Evolutionary conservation across 1,140 invertebrate genomes (phyloP).

Genomic region (Solen grandis): DNA sequence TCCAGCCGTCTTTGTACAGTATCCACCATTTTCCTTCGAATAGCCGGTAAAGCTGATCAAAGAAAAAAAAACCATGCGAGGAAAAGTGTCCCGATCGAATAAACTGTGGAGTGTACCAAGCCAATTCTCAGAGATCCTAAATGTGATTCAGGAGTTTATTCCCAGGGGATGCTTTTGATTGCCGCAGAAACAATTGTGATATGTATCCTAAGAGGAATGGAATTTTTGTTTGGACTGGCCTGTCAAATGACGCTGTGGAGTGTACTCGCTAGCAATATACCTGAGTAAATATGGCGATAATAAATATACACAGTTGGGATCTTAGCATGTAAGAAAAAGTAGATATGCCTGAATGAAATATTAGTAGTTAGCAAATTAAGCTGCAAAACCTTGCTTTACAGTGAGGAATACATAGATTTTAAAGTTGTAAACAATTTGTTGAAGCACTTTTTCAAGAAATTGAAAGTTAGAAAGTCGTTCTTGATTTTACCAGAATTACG

Average conservation of each 20-base stretch:
- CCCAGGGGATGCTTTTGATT: slow-evolving; percentile 63
- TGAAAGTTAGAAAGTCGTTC: too few relatives aligned
- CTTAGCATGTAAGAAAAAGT: slow-evolving; percentile 17
- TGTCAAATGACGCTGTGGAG: slow-evolving; percentile 47
- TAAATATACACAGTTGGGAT: slow-evolving; percentile 25
- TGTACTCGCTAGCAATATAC: slow-evolving; percentile 68
- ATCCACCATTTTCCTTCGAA: slow-evolving; percentile 65
- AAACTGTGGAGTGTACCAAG: slow-evolving; percentile 58
- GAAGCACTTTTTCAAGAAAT: too few relatives aligned
- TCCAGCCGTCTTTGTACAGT: slow-evolving; percentile 51
- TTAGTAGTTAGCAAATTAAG: too few relatives aligned
- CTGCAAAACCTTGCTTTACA: too few relatives aligned
- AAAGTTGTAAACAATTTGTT: too few relatives aligned
- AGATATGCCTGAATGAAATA: too few relatives aligned
- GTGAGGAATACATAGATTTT: too few relatives aligned
- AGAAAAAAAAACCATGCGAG: slow-evolving; percentile 43
- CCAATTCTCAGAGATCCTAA: slow-evolving; percentile 61
- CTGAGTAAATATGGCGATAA: slow-evolving; percentile 62
- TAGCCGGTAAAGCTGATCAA: slow-evolving; percentile 58
- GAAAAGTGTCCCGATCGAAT: slow-evolving; percentile 55
- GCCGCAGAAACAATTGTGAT: slow-evolving; percentile 69
- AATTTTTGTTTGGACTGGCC: slow-evolving; percentile 70
- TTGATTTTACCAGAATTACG: too few relatives aligned
- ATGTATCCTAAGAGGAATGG: slow-evolving; percentile 66
- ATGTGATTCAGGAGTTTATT: slow-evolving; percentile 37